Base-by-base conservation (phyloP, 2,888 invertebrate species). In the Electrophaes corylata region DNA sequence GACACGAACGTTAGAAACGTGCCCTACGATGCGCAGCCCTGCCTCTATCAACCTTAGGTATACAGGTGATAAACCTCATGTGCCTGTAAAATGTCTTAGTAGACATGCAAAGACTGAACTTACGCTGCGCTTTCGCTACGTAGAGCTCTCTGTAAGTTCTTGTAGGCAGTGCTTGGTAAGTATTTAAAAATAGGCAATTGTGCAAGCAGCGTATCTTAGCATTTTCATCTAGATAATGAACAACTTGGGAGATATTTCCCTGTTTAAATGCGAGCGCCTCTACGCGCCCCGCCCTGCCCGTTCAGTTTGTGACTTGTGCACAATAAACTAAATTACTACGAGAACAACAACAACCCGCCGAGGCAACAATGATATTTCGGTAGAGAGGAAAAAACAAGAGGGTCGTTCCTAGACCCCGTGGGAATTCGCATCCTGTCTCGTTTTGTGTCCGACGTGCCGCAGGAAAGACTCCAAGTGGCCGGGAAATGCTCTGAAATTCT, bases 291-390 rank as follows among this genome's bases (percentile, higher is more conserved):
- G 69, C 64, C 65, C 64, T 65, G 69, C 64, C 73, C 74, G 72
- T 74, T 75, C 77, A 75, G 78, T 78, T 76, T 74, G 78, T 78
- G 79, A 83, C 79, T 83, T 78, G 77, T 76, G 75, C 78, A 82
- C 79, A 84, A 86, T 86, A 86, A 87, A 86, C 79, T 83, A 83
- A 86, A 88, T 87, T 86, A 87, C 84, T 69, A 69, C 49, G 79
- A 81, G 80, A 84, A 83, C 81, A 83, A 83, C 80, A 73, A 73
- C 70, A 56, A 54, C 63, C 60, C 71, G 79, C 70, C 73, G 73
- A 70, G 70, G 78, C 79, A 80, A 82, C 84, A 86, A 87, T 86
- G 82, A 86, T 87, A 86, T 86, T 88, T 84, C 78, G 80, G 83
- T 77, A 79, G 77, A 75, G 72, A 79, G 80, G 76, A 86, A 87